These are phyloP conservation scores for Monopterus albus DNA, from an alignment of 2,113 vertebrate species.

Conservation along the genomic window DNA sequence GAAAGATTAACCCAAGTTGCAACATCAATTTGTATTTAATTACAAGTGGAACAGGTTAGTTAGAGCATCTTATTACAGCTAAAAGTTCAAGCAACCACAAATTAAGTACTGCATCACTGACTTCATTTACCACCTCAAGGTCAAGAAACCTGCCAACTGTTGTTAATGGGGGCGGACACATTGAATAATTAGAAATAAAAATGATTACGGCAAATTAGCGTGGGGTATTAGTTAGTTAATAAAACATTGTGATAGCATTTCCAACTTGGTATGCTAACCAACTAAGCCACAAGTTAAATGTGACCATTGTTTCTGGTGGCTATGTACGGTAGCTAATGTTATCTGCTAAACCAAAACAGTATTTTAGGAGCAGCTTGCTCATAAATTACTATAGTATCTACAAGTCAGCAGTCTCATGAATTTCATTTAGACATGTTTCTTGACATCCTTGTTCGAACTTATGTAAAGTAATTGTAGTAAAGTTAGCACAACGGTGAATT, in stretches of 20 bases:
- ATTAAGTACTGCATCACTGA: not conserved
- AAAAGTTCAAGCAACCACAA: not conserved
- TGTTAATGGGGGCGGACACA: not conserved
- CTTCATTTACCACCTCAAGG: not conserved
- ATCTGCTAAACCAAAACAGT: not conserved
- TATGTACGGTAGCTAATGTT: not conserved
- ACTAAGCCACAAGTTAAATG: not conserved
- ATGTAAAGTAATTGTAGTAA: not conserved
- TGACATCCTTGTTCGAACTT: too few species aligned
- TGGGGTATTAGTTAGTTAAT: not conserved
- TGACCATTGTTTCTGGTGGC: not conserved
- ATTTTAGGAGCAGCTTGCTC: not conserved
- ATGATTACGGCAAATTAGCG: not conserved
- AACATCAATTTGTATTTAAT: not conserved
- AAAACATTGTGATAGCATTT: not conserved
- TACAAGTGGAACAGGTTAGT: not conserved
- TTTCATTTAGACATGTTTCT: too few species aligned
- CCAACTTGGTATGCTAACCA: not conserved
- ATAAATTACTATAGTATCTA: too few species aligned
- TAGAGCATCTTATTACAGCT: not conserved
- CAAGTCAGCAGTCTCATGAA: too few species aligned
- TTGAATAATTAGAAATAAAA: not conserved
- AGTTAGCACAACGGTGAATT: not conserved
- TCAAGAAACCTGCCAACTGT: not conserved
- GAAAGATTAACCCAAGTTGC: not conserved